Percentiles rank a stretch among this genome's conserved stretches.
phyloP scores from a whole-genome alignment of 2,888 invertebrate genomes.

The Scaptomyza polygonia region DNA sequence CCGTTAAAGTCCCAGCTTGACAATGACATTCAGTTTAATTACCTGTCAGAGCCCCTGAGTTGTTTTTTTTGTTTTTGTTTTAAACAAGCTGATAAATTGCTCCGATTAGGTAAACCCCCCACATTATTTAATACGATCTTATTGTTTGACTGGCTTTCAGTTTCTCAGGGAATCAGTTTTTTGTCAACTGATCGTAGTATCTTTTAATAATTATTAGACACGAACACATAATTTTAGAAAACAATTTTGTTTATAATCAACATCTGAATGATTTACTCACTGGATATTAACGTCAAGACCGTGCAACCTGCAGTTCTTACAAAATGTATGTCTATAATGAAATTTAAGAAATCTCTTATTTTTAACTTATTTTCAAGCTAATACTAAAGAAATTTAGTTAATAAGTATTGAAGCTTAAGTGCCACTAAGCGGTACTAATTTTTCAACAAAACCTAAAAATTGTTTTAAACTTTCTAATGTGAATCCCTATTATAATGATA shows the following conservation, averaged over 20 bases:
- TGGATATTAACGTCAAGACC: background rate
- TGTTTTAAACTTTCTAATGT: no score
- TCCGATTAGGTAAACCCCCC: background rate
- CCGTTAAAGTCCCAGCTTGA: background rate
- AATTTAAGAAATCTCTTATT: no score
- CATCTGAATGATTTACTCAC: background rate
- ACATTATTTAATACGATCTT: background rate
- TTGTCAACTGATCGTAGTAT: background rate
- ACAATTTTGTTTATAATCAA: background rate
- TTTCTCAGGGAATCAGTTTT: background rate
- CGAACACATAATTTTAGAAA: background rate
- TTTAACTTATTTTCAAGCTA: background rate
- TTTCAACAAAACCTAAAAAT: no score
- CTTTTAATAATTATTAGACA: background rate
- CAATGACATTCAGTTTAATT: slow-evolving; percentile 16
- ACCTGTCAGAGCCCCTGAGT: background rate
- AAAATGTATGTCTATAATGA: background rate
- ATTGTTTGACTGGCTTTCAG: background rate
- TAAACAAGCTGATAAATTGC: background rate
- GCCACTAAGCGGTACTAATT: no score
- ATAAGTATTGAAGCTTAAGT: background rate
- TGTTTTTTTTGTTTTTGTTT: background rate
- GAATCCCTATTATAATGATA: no score
- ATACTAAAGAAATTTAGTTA: background rate
- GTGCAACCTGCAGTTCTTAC: background rate